Evolutionary conservation across 1,140 invertebrate genomes (phyloP), one percentile per base, ranked within the genome.

Genomic region (Melipona quadrifasciata): DNA sequence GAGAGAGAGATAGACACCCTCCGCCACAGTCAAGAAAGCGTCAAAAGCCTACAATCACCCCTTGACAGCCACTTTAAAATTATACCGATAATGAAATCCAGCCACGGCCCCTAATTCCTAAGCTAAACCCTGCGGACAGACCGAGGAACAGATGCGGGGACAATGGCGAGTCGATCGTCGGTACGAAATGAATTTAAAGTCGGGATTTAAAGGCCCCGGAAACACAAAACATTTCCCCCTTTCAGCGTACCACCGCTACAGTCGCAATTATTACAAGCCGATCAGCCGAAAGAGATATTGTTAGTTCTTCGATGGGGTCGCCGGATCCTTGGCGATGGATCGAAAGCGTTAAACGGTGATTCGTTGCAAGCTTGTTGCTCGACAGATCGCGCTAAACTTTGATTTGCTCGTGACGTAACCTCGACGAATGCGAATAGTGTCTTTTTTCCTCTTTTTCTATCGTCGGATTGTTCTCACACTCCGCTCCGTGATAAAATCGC

Each of bases 21-120:
- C 78, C 82, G 91, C 88, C 91, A n/a, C n/a, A 90, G 79, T 92
- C 88, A 90, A 92, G 90, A 82, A 92, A 93, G 91, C 90, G 90
- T 90, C 87, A 90, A 92, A 93, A 92, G 90, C 87, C 39, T 87
- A 82, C 90, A 78, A 90, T 87, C 89, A 88, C 89, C 91, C 89
- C 92, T 91, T 92, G 91, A 93, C 92, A 92, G 92, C 93, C 93
- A 94, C 93, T 94, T 94, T 93, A 93, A 93, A 94, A 94, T 94
- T 93, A 93, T 90, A 93, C 91, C 90, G 92, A 94, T 94, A 94
- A 94, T 93, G 93, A 94, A 94, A 94, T 94, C 93, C 92, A 91
- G 89, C 89, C 74, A 74, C 89, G 86, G 86, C 88, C 91, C 84
- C 87, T 90, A 92, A 93, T 91, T 90, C 87, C 91, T 91, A 89